Conservation (phyloP, 2,888 invertebrate genomes). For the Stegana nigrithorax region DNA sequence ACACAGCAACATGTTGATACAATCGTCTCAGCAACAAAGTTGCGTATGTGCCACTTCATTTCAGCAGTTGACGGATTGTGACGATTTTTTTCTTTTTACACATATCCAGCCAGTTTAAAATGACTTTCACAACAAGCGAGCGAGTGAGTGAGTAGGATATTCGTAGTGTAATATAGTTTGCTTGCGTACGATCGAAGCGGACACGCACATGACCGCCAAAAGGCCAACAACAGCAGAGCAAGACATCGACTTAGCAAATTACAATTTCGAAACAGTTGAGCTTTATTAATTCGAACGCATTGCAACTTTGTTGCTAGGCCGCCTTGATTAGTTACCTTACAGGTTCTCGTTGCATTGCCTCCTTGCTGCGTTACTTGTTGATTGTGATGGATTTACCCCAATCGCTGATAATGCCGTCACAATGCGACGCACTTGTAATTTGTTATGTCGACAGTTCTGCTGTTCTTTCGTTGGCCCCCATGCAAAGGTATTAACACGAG, state of each 20-base stretch:
- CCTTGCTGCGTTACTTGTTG: conserved; percentile 39
- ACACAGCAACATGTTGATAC: too few species aligned
- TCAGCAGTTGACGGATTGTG: too few species aligned
- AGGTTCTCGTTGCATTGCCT: neutral
- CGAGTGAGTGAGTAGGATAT: too few species aligned
- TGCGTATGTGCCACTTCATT: too few species aligned
- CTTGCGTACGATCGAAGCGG: too few species aligned
- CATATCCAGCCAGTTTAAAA: too few species aligned
- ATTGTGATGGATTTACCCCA: conserved; percentile 51
- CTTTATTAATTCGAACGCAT: neutral
- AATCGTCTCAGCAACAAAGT: too few species aligned
- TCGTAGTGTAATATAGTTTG: too few species aligned
- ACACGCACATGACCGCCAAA: too few species aligned
- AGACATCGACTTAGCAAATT: neutral
- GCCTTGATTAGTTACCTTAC: neutral
- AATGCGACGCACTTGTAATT: conserved; percentile 53
- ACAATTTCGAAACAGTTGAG: neutral
- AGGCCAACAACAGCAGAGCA: too few species aligned
- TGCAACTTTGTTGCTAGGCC: neutral
- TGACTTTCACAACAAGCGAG: too few species aligned
- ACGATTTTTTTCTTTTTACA: too few species aligned
- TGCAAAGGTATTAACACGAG: neutral
- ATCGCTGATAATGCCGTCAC: conserved; percentile 54
- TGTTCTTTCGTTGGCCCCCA: neutral
- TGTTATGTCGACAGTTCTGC: conserved; percentile 50